Percentiles rank a stretch among this genome's conserved stretches.
These are phyloP conservation scores for Esperia sulphurella DNA, from an alignment of 2,888 invertebrate species.

Conservation along the genomic window DNA sequence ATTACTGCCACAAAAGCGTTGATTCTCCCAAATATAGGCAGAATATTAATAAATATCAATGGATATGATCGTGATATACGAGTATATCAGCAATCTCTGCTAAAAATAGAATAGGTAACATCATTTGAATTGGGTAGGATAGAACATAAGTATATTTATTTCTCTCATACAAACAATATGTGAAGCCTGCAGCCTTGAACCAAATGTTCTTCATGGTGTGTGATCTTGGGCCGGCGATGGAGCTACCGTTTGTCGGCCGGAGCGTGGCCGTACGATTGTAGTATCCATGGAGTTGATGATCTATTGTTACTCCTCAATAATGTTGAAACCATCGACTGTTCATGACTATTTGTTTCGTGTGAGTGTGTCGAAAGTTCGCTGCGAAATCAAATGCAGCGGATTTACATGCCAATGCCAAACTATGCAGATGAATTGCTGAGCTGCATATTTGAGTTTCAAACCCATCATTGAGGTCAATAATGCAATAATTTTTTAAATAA, in stretches of 20 bases:
- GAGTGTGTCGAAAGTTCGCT: slow-evolving; percentile 13
- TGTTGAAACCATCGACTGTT: slow-evolving; percentile 44
- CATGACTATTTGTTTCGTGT: slow-evolving; percentile 1
- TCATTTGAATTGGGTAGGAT: no score
- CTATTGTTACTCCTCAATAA: slow-evolving; percentile 69
- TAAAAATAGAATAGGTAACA: no score
- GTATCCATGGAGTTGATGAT: slow-evolving; percentile 48
- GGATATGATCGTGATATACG: no score
- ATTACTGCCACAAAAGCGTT: no score
- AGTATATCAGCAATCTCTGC: no score
- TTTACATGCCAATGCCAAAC: slow-evolving; percentile 3
- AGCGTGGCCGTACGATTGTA: slow-evolving; percentile 34
- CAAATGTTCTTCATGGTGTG: slow-evolving; percentile 62
- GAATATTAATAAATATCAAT: no score
- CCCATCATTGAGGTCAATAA: no score
- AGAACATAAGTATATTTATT: background rate
- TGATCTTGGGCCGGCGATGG: slow-evolving; percentile 27
- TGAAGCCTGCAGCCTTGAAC: slow-evolving; percentile 53
- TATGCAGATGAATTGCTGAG: no score
- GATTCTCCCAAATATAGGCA: no score
- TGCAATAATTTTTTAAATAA: no score
- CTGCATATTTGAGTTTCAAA: no score
- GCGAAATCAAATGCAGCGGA: slow-evolving; percentile 5
- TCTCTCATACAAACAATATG: slow-evolving; percentile 2
- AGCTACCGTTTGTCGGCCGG: background rate